Evolutionary conservation across 2,888 invertebrate species (phyloP), one percentile per base, ranked within the genome.

Genomic region (Hylaea fasciaria): DNA sequence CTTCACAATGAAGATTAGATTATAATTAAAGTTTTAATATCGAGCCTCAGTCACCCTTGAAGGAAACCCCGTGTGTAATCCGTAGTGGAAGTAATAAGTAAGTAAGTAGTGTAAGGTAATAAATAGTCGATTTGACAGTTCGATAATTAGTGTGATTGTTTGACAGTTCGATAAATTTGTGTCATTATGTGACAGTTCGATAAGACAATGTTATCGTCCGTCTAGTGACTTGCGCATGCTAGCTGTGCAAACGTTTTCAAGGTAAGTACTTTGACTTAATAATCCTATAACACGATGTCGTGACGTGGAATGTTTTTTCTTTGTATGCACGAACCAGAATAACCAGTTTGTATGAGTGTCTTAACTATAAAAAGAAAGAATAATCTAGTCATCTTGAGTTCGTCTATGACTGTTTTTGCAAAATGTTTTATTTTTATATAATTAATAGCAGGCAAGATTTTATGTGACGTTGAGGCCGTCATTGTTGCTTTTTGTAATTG

Each of bases 221-320:
- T 22, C 14, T 48, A 22, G 28, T n/a, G 39, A 47, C 40, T 17
- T 4, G 10, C 55, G 45, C 50, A 50, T 43, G 55, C 10, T 28
- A 14, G 13, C 16, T 49, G 50, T n/a, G 17, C 43, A 47, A 50
- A 54, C 22, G 45, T 16, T 17, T 2, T 12, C 14, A 52, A 48
- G 69, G 69, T 69, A 66, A 73, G 67, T 68, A 65, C 57, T 65
- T 45, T 54, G 46, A 70, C 69, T 72, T 74, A 72, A 68, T 68
- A 74, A 76, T 74, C 57, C 70, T 69, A 64, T 82, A 83, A 82
- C 80, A 71, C 64, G 66, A 71, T 85, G 82, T 78, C 76, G 86
- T 86, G 71, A 66, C 70, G 76, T 85, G 78, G 82, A 82, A 81
- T 83, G 85, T 71, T 60, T 57, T 62, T 50, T 32, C 22, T 50